Evolutionary conservation across 2,797 vertebrate genomes (phyloP).

Genomic region (Brachyrhaphis roseni): DNA sequence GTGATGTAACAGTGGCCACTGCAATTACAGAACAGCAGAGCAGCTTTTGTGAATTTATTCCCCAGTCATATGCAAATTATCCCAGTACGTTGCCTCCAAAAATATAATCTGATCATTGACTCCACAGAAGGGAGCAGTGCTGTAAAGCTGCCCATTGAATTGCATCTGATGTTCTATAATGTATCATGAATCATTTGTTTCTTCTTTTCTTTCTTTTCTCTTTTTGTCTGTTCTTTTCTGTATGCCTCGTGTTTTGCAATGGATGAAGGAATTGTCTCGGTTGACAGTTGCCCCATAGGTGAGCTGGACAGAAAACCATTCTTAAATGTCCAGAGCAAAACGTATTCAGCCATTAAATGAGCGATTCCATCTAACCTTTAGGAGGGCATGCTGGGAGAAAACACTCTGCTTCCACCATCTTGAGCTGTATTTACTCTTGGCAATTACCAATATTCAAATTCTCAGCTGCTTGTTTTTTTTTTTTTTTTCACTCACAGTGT

Average conservation of each 20-base stretch:
- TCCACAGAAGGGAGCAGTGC: neutral
- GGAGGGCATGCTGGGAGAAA: neutral
- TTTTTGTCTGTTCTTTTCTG: neutral
- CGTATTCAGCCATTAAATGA: slow-evolving; percentile 20
- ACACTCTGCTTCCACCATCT: neutral
- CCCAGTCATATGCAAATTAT: slow-evolving; percentile 10
- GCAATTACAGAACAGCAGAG: neutral
- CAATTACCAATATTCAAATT: slow-evolving; percentile 22
- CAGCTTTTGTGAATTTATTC: neutral
- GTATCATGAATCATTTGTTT: neutral
- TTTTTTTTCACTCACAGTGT: neutral
- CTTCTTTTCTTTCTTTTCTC: neutral
- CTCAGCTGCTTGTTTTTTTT: neutral
- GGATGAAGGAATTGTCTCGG: slow-evolving; percentile 5
- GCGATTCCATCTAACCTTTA: slow-evolving; percentile 39
- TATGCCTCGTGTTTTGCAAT: slow-evolving; percentile 5
- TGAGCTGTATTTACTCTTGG: slow-evolving; percentile 10
- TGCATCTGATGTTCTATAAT: neutral
- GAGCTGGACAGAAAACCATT: neutral
- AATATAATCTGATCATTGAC: slow-evolving; percentile 4
- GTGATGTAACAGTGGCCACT: neutral
- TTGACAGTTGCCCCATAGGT: slow-evolving; percentile 9
- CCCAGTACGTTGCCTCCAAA: slow-evolving; percentile 3
- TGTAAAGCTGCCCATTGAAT: neutral
- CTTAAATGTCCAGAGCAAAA: slow-evolving; percentile 30